Percentiles rank a stretch among this genome's conserved stretches.
These are phyloP conservation scores for Asteroscopus sphinx DNA, from an alignment of 2,888 invertebrate genomes.

Conservation along the genomic window DNA sequence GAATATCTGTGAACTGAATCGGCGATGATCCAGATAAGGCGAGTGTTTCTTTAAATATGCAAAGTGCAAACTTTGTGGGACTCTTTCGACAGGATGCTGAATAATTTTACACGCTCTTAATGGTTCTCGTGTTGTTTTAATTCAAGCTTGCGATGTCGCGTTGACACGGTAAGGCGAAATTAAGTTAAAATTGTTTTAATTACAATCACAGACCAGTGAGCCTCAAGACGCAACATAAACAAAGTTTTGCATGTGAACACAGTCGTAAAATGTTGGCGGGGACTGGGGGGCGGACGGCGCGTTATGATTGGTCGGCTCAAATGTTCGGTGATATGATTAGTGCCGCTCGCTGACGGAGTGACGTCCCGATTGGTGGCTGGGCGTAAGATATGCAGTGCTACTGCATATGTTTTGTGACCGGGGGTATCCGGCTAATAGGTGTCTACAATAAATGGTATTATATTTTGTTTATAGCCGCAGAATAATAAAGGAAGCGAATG, in stretches of 20 bases:
- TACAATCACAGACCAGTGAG: too few relatives aligned
- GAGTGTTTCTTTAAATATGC: constrained; percentile 87
- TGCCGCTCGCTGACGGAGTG: too few relatives aligned
- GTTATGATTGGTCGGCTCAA: too few relatives aligned
- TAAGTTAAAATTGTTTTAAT: constrained; percentile 61
- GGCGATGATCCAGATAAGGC: constrained; percentile 87
- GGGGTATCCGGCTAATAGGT: too few relatives aligned
- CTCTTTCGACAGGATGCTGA: constrained; percentile 84
- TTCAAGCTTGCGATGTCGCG: constrained; percentile 74
- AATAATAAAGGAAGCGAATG: constrained; percentile 43
- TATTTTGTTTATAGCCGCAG: constrained; percentile 47
- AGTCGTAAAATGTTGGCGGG: too few relatives aligned
- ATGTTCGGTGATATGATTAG: too few relatives aligned
- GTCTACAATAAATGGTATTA: constrained; percentile 56
- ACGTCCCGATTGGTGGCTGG: too few relatives aligned
- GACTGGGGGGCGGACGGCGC: too few relatives aligned
- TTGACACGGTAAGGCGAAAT: constrained; percentile 75
- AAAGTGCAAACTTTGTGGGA: constrained; percentile 86
- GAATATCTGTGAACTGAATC: constrained; percentile 85
- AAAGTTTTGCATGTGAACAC: too few relatives aligned
- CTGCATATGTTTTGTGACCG: too few relatives aligned
- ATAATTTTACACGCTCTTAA: constrained; percentile 89
- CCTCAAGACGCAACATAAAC: too few relatives aligned
- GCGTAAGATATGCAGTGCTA: too few relatives aligned
- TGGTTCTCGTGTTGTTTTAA: constrained; percentile 83